Evolutionary conservation across 2,113 vertebrate species (phyloP).

Genomic region (Leptodactylus fuscus): DNA sequence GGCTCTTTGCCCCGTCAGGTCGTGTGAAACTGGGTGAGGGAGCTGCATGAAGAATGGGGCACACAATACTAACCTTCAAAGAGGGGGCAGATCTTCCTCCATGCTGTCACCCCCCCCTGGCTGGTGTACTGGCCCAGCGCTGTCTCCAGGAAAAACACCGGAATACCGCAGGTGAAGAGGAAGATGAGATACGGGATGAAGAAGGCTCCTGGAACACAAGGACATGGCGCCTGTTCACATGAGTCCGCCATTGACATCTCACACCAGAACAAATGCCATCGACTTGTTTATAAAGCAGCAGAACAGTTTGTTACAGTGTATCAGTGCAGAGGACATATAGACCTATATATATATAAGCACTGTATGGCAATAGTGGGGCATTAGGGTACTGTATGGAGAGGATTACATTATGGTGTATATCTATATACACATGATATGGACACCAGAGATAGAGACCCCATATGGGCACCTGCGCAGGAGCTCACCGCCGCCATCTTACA

Average conservation of each 20-base stretch:
- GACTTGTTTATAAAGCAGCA: too few relatives aligned
- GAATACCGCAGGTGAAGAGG: constrained; percentile 88
- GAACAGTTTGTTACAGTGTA: background rate
- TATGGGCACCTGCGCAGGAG: too few relatives aligned
- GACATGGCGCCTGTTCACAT: background rate
- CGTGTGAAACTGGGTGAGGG: constrained; percentile 35
- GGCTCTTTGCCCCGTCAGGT: constrained; percentile 37
- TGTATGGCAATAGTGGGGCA: too few relatives aligned
- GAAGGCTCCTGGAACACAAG: constrained; percentile 80
- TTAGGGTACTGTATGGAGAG: too few relatives aligned
- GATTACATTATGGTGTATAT: too few relatives aligned
- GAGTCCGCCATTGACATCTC: too few relatives aligned
- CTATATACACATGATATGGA: too few relatives aligned
- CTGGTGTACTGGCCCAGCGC: constrained; percentile 91
- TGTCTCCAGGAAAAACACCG: constrained; percentile 89
- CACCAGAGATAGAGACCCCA: too few relatives aligned
- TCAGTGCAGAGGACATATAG: background rate
- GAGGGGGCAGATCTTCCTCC: constrained; percentile 94
- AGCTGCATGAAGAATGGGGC: constrained; percentile 17
- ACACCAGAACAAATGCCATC: background rate
- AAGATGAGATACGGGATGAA: constrained; percentile 91
- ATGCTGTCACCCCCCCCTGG: constrained; percentile 88
- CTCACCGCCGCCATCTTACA: too few relatives aligned
- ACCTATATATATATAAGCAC: background rate
- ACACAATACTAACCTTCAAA: constrained; percentile 80